These are phyloP conservation scores for Antheraea assamensis DNA, from an alignment of 2,888 invertebrate genomes.

Conservation along the genomic window DNA sequence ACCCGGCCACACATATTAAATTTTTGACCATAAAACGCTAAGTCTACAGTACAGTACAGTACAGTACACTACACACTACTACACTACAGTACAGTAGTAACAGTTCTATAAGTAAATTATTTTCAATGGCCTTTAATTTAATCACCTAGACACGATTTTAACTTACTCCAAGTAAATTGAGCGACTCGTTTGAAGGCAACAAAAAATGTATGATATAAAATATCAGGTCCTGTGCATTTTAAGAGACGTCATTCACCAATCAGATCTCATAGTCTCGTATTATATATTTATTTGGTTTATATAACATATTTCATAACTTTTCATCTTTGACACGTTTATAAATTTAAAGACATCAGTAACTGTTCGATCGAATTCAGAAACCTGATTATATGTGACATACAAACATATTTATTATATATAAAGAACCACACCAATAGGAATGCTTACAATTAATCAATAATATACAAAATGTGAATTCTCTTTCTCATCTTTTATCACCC, in stretches of 20 bases:
- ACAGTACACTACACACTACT: too few relatives aligned
- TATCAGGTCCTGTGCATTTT: not conserved
- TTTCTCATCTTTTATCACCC: not conserved
- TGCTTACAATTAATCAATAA: constrained; percentile 4
- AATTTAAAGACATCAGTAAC: not conserved
- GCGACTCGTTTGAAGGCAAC: not conserved
- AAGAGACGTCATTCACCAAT: not conserved
- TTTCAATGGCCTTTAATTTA: too few relatives aligned
- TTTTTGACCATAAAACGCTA: too few relatives aligned
- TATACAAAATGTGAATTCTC: not conserved
- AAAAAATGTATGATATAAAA: not conserved
- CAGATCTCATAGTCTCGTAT: constrained; percentile 17
- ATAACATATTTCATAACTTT: not conserved
- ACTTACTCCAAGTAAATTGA: not conserved
- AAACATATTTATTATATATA: not conserved
- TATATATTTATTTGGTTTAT: constrained; percentile 1
- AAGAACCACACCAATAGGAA: not conserved
- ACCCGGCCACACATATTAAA: too few relatives aligned
- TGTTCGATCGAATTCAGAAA: not conserved
- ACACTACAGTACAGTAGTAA: too few relatives aligned
- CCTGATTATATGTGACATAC: not conserved
- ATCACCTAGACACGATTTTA: not conserved
- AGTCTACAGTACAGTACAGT: too few relatives aligned
- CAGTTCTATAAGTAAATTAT: too few relatives aligned
- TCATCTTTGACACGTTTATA: not conserved